Percentiles rank a stretch among this genome's conserved stretches.
phyloP scores from a whole-genome alignment of 2,113 vertebrate species.

The Coturnix japonica region DNA sequence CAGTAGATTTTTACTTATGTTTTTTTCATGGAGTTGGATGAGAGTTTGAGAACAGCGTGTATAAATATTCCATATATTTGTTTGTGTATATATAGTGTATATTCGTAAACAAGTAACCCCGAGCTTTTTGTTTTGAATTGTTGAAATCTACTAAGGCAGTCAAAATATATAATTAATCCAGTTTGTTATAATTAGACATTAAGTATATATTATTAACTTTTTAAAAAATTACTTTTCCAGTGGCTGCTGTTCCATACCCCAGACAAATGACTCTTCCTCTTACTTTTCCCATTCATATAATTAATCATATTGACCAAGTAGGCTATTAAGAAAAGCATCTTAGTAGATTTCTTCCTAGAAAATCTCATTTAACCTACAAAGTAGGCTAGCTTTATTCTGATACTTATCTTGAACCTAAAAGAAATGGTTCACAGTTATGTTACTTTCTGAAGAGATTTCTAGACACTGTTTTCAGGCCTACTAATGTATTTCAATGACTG shows the following conservation, averaged over 20 bases:
- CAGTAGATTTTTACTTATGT: background rate
- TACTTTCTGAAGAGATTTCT: background rate
- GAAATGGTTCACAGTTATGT: background rate
- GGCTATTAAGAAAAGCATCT: background rate
- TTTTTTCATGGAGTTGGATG: background rate
- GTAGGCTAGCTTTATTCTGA: background rate
- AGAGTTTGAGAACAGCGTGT: background rate
- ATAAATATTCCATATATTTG: background rate
- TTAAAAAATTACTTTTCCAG: too few relatives aligned
- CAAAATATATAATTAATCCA: background rate
- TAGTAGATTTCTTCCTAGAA: background rate
- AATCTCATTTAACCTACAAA: background rate
- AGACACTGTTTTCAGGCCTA: background rate
- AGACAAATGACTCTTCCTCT: background rate
- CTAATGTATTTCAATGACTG: background rate
- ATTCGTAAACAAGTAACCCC: background rate
- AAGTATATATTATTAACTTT: background rate
- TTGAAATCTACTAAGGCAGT: background rate
- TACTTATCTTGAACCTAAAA: background rate
- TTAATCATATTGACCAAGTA: background rate
- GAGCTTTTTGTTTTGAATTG: background rate
- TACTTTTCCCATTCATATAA: background rate
- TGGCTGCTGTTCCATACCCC: background rate
- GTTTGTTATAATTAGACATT: background rate
- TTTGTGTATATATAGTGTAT: background rate